phyloP scores from a whole-genome alignment of 2,113 vertebrate species.

The Ramphastos sulfuratus region DNA sequence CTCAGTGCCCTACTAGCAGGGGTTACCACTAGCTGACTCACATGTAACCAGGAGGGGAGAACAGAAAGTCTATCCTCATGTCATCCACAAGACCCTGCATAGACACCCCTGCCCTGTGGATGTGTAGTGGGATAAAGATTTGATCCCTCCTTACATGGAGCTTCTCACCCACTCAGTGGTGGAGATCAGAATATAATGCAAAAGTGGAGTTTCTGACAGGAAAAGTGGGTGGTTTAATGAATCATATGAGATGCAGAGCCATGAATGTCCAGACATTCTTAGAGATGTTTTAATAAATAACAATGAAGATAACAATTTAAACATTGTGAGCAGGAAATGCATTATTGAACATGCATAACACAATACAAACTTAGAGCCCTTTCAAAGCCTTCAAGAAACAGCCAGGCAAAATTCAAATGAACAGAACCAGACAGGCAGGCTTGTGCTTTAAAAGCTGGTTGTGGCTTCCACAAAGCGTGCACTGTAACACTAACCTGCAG shows the following conservation, averaged over 20 bases:
- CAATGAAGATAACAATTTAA: slow-evolving; percentile 65
- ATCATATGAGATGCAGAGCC: slow-evolving; percentile 58
- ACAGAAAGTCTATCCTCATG: not conserved
- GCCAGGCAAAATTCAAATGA: slow-evolving; percentile 11
- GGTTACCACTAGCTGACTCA: not conserved
- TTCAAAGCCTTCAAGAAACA: slow-evolving; percentile 25
- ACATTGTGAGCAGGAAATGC: slow-evolving; percentile 48
- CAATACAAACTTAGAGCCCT: slow-evolving; percentile 5
- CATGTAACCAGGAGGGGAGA: not conserved
- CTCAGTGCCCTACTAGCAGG: not conserved
- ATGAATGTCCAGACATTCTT: slow-evolving; percentile 46
- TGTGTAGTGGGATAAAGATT: not conserved
- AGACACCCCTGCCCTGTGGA: not conserved
- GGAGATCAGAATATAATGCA: slow-evolving; percentile 11
- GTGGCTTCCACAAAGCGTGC: not conserved
- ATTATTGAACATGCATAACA: slow-evolving; percentile 58
- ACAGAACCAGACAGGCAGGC: not conserved
- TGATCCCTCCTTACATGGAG: not conserved
- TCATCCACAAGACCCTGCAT: not conserved
- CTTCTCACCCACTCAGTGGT: not conserved
- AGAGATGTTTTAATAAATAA: slow-evolving; percentile 68
- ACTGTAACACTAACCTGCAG: not conserved
- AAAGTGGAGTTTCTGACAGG: not conserved
- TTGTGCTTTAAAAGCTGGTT: not conserved
- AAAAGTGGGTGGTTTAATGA: slow-evolving; percentile 40